Evolutionary conservation across 2,113 vertebrate genomes (phyloP), one percentile per base, ranked within the genome.

Genomic region (Tragulus kanchil): DNA sequence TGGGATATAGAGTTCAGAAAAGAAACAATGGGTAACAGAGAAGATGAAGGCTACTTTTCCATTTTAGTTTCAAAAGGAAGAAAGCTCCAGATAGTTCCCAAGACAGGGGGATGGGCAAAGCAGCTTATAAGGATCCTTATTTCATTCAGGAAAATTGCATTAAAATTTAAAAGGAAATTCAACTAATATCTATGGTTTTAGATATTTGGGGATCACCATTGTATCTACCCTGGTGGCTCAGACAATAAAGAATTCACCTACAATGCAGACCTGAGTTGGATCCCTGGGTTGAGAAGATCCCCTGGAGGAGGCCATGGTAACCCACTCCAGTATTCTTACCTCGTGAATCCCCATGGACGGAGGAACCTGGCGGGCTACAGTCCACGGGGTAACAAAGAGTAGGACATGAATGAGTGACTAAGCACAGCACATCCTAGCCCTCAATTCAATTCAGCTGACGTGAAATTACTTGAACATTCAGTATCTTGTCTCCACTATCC

Each of bases 61-160:
- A 93, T 79, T 89, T 86, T 71, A 64, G 52, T 96, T 96, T 94
- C 85, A 50, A 85, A 89, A 96, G 36, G 61, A 85, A 93, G 8
- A 50, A 85, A 85, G 9, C 10, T 54, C 11, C 28, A 82, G 65
- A 42, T n/a, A 31, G 16, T 8, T 28, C 88, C 61, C 87, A 89
- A n/a, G 82, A 73, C 42, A 61, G 28, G 36, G 36, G 19, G 5
- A 83, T 54, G 45, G 8, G 71, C 31, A 78, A 84, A 95, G 26
- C 48, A 87, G 6, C 23, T 58, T 45, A 21, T 45, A 86, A 84
- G 36, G n/a, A 52, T 28, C 8, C 19, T 96, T 45, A 71, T 28
- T 96, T 96, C 86, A 59, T 67, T 75, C 62, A 52, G 19, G 21
- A n/a, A 65, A 8, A 77, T 12, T 17, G 17, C 31, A 71, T 64